These are phyloP conservation scores for Bradypodion pumilum DNA, from an alignment of 2,797 vertebrate species.

Conservation along the genomic window DNA sequence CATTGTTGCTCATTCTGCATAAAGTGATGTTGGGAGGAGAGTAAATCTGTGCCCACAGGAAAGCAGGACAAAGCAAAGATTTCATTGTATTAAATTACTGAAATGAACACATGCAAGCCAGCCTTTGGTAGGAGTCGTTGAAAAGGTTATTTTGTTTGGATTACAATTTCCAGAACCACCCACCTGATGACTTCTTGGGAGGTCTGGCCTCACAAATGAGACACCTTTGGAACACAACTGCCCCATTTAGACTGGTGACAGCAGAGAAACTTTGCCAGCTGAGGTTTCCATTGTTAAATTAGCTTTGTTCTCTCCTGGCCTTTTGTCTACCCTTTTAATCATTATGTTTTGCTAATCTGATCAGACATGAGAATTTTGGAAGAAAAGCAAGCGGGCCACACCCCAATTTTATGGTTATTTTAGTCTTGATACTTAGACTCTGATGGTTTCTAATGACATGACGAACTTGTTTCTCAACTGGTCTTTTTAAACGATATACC, in stretches of 20 bases:
- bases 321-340: not conserved
- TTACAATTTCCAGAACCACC: not conserved
- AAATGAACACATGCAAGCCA: not conserved
- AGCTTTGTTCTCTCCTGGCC: not conserved
- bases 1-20: constrained; percentile 37
- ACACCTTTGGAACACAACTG: constrained; percentile 3
- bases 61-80: constrained; percentile 10
- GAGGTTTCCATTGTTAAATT: too few relatives aligned
- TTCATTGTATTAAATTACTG: not conserved
- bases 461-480: not conserved
- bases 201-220: constrained; percentile 2
- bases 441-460: not conserved
- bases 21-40: not conserved
- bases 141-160: not conserved
- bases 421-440: not conserved
- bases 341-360: constrained; percentile 15
- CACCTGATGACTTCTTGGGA: not conserved
- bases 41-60: constrained; percentile 43
- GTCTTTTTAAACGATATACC: not conserved
- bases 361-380: not conserved
- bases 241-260: fast-evolving
- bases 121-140: not conserved
- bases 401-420: not conserved
- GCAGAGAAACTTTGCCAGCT: not conserved
- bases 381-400: not conserved